Conservation (phyloP, 2,888 invertebrate genomes). For the Lampropteryx suffumata region DNA sequence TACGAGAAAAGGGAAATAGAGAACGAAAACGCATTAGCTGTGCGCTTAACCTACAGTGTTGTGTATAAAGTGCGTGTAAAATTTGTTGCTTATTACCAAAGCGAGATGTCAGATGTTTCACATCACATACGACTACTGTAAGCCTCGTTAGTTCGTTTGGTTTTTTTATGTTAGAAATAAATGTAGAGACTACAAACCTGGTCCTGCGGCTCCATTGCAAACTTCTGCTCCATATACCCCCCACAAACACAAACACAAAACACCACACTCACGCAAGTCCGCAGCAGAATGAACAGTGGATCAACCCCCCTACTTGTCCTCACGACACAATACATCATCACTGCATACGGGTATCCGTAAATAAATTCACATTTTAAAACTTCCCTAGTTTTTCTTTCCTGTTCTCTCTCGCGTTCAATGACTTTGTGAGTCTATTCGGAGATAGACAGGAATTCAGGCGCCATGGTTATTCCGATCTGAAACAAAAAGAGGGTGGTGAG, state of each 20-base stretch:
- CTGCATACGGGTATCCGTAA: slow-evolving; percentile 60
- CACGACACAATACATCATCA: slow-evolving; percentile 56
- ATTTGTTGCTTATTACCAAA: too few species aligned
- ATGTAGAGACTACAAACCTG: slow-evolving; percentile 59
- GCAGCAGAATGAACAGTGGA: slow-evolving; percentile 66
- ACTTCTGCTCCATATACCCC: slow-evolving; percentile 87
- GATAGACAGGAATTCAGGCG: slow-evolving; percentile 50
- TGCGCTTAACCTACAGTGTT: too few species aligned
- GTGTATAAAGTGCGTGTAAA: too few species aligned
- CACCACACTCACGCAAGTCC: slow-evolving; percentile 57
- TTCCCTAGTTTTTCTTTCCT: slow-evolving; percentile 43
- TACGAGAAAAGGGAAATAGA: too few species aligned
- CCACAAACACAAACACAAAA: slow-evolving; percentile 61
- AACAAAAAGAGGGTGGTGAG: slow-evolving; percentile 25
- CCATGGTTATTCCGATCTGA: slow-evolving; percentile 60
- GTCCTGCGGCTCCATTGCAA: slow-evolving; percentile 96
- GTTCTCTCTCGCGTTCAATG: background rate
- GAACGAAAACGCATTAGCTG: too few species aligned
- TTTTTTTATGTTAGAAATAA: too few species aligned
- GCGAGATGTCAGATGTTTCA: too few species aligned
- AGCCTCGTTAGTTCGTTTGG: too few species aligned
- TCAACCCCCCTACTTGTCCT: slow-evolving; percentile 66
- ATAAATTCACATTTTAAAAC: slow-evolving; percentile 69
- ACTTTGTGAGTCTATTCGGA: slow-evolving; percentile 48
- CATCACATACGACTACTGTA: too few species aligned